Evolutionary conservation across 2,888 invertebrate species (phyloP), one percentile per base, ranked within the genome.

Genomic region (Hyles lineata): DNA sequence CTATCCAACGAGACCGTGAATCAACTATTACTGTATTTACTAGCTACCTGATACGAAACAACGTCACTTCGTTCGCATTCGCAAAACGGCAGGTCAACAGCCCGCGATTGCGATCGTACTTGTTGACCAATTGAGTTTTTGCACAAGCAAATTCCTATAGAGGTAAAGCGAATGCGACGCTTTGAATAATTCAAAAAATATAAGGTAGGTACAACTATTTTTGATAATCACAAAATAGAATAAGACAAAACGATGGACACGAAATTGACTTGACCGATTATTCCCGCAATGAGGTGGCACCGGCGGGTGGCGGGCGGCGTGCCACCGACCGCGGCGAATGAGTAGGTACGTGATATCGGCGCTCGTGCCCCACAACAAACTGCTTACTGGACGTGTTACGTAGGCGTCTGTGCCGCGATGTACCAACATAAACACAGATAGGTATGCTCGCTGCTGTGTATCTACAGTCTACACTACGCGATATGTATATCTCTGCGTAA

Each of bases 341-440:
- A 92, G 89, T 90, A 87, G 87, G 90, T 88, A 91, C 91, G 92
- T 91, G 91, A 92, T 92, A 92, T 90, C 92, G 90, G 91, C 91
- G 92, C 92, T 91, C 93, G 92, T 93, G 93, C 92, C 91, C 89
- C 92, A 94, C 92, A 93, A 93, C 93, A 94, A 93, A 93, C 92
- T 93, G 93, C 93, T 93, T 92, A 92, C 91, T 93, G 93, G 92
- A 92, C 92, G 90, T 90, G 91, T 92, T 93, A 93, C 90, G 93
- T 93, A 92, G 92, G 92, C 92, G 91, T 89, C 89, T 90, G 87
- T 88, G 89, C 88, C 86, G 89, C 89, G 87, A 88, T 88, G 86
- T 90, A 90, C 88, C 85, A 85, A 90, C 89, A 88, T 89, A 90
- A 87, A 89, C 87, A 89, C 83, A 88, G 83, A 88, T 85, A 73